phyloP scores from a whole-genome alignment of 2,797 vertebrate species.

The Menidia menidia region DNA sequence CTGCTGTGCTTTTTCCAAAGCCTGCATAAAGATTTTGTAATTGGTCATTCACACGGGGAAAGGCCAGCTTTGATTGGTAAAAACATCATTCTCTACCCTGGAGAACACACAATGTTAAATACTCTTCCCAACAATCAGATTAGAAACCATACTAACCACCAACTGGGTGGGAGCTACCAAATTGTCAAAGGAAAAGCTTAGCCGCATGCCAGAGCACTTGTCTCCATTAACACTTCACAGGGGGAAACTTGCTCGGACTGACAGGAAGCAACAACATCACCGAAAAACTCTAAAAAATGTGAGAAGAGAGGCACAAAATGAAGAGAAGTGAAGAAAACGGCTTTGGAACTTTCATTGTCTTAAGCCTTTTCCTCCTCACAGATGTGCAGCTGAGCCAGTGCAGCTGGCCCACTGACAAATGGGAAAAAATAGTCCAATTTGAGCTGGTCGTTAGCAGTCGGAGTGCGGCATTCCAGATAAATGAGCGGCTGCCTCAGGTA shows the following conservation, averaged over 20 bases:
- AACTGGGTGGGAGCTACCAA: constrained; percentile 61
- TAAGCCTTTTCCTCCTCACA: constrained; percentile 83
- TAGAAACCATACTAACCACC: constrained; percentile 59
- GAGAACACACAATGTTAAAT: constrained; percentile 58
- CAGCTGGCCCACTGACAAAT: constrained; percentile 92
- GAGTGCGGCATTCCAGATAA: constrained; percentile 85
- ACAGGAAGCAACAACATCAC: constrained; percentile 71
- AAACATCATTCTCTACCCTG: constrained; percentile 50
- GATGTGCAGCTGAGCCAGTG: constrained; percentile 88
- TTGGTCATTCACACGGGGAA: not conserved
- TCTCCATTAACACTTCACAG: constrained; percentile 71
- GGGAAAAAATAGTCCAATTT: constrained; percentile 95
- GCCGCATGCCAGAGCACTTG: constrained; percentile 76
- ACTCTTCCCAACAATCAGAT: constrained; percentile 63
- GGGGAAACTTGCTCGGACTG: constrained; percentile 72
- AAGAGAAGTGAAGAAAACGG: constrained; percentile 88
- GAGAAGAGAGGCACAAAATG: constrained; percentile 70
- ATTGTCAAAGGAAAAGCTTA: constrained; percentile 75
- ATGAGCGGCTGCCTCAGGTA: constrained; percentile 89
- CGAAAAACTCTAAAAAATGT: constrained; percentile 71
- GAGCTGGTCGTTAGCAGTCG: constrained; percentile 91
- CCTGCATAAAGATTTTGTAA: constrained; percentile 1
- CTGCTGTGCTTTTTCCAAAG: not conserved
- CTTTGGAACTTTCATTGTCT: constrained; percentile 87
- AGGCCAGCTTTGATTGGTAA: constrained; percentile 23